phyloP scores from a whole-genome alignment of 1,140 invertebrate genomes.

The Sogatella furcifera region DNA sequence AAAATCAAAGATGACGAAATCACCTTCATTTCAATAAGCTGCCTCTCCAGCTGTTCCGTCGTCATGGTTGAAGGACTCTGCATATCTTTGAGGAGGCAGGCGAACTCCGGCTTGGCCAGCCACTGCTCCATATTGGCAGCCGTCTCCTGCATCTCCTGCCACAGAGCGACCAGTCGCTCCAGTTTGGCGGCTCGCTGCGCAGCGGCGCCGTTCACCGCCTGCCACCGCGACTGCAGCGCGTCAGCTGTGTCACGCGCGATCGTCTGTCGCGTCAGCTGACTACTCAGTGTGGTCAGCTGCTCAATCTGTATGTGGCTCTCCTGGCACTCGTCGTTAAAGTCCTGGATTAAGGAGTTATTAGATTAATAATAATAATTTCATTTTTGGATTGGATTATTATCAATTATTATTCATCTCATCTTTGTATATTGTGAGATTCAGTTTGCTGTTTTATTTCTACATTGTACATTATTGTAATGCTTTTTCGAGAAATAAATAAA shows the following conservation, averaged over 20 bases:
- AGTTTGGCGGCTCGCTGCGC: slow-evolving; percentile 61
- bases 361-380: too few species aligned
- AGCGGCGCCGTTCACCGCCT: slow-evolving; percentile 58
- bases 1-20: neutral
- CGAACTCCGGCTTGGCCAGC: slow-evolving; percentile 49
- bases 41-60: slow-evolving; percentile 2
- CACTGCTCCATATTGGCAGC: slow-evolving; percentile 57
- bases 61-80: slow-evolving; percentile 16
- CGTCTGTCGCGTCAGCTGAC: slow-evolving; percentile 58
- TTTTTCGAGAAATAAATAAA: too few species aligned
- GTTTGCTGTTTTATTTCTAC: too few species aligned
- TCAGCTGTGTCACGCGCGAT: slow-evolving; percentile 64
- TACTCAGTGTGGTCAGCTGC: slow-evolving; percentile 55
- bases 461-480: too few species aligned
- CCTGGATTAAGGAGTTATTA: slow-evolving; percentile 15
- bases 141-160: slow-evolving; percentile 67
- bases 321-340: slow-evolving; percentile 39
- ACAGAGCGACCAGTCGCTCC: slow-evolving; percentile 65
- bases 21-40: slow-evolving; percentile 18
- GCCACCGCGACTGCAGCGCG: slow-evolving; percentile 66
- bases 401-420: too few species aligned
- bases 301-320: slow-evolving; percentile 42
- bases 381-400: too few species aligned
- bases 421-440: too few species aligned
- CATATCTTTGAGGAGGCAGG: slow-evolving; percentile 39